Conservation (phyloP, 53 echinoderm and acorn worm genomes). For the Astropecten irregularis region DNA sequence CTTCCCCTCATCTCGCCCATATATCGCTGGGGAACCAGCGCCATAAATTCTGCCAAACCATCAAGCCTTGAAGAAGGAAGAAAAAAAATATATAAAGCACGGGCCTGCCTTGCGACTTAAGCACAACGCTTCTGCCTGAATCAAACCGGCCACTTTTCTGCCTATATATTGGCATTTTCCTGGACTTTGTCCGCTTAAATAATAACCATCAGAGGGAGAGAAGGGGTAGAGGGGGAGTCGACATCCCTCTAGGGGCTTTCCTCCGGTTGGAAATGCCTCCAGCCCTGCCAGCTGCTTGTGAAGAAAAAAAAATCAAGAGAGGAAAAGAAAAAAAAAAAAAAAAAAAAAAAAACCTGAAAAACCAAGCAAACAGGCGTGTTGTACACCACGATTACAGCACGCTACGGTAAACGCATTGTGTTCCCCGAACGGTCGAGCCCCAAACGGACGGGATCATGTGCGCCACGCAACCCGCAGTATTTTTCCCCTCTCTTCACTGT, state of each 20-base stretch:
- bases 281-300: constrained; percentile 57
- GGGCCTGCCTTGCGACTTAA: neutral
- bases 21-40: constrained; percentile 17
- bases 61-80: neutral
- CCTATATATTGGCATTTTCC: constrained; percentile 58
- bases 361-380: constrained; percentile 47
- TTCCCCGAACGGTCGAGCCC: constrained; percentile 17
- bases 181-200: constrained; percentile 47
- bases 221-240: constrained; percentile 19
- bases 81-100: no score
- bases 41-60: neutral
- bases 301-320: neutral
- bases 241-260: constrained; percentile 32
- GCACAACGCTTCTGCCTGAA: neutral
- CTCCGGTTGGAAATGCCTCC: constrained; percentile 32
- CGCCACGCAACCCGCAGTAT: constrained; percentile 32
- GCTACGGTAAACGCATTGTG: constrained; percentile 57
- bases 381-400: constrained; percentile 47
- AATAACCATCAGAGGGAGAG: constrained; percentile 43
- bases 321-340: neutral
- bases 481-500: constrained; percentile 22
- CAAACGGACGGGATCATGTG: neutral
- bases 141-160: constrained; percentile 53
- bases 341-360: constrained; percentile 4
- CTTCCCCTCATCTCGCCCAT: neutral